A percentile compares a stretch with the other conserved stretches of the same genome.
Evolutionary conservation across 2,113 vertebrate genomes (phyloP).

Genomic region (Brachyhypopomus gauderio): DNA sequence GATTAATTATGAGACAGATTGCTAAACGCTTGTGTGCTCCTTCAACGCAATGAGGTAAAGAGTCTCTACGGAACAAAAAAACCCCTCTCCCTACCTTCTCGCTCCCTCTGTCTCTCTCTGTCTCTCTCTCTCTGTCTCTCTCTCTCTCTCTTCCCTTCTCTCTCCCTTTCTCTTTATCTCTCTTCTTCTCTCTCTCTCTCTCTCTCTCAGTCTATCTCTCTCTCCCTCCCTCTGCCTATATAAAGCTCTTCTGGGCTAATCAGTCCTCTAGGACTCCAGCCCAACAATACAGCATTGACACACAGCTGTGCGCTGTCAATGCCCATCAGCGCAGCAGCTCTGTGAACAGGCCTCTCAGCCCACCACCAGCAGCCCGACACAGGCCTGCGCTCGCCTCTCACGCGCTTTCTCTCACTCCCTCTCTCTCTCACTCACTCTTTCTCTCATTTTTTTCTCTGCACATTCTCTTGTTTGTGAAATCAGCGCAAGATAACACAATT

Average conservation of each 20-base stretch:
- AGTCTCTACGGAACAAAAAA: slow-evolving; percentile 65
- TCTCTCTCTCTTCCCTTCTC: slow-evolving; percentile 41
- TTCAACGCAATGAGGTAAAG: slow-evolving; percentile 68
- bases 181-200: slow-evolving; percentile 32
- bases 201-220: slow-evolving; percentile 45
- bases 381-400: not conserved
- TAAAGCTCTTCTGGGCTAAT: slow-evolving; percentile 77
- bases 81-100: slow-evolving; percentile 48
- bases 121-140: slow-evolving; percentile 46
- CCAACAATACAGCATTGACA: slow-evolving; percentile 55
- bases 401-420: slow-evolving; percentile 5
- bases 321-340: slow-evolving; percentile 51
- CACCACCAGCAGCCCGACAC: not conserved
- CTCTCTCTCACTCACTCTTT: not conserved
- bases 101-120: slow-evolving; percentile 50
- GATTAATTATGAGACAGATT: slow-evolving; percentile 75
- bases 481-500: slow-evolving; percentile 5
- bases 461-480: slow-evolving; percentile 3
- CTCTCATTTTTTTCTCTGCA: not conserved
- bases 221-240: slow-evolving; percentile 68
- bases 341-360: slow-evolving; percentile 34
- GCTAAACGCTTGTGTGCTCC: slow-evolving; percentile 65
- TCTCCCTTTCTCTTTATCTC: slow-evolving; percentile 49
- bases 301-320: slow-evolving; percentile 61
- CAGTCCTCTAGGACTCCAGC: slow-evolving; percentile 74